Base-by-base conservation (phyloP, 2,797 vertebrate species). In the Myripristis murdjan region DNA sequence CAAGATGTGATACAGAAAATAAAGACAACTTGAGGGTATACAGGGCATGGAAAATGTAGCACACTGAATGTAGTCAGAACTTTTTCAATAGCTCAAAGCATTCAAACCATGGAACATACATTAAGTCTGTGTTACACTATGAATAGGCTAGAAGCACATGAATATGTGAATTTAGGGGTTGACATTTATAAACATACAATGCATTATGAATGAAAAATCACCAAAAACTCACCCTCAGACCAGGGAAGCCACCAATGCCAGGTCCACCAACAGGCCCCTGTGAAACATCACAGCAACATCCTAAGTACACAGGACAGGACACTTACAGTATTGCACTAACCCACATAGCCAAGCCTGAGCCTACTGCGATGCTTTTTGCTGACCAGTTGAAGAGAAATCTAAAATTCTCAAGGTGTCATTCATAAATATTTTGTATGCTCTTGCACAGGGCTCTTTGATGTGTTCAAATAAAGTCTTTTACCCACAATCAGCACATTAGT, bases 221-320 rank as follows among this genome's bases (percentile, higher is more conserved):
- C 51, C 48, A 24, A 49, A 52, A 86, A 96, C 97, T 98, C 85
- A 99, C 98, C 93, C 95, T 96, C 63, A 99, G 91, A 48, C 98
- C 98, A 73, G 97, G 96, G 91, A 99, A 99, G 59, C 98, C 98
- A 26, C 91, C 76, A 64, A 95, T 97, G 43, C 98, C 98, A 85
- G 82, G 64, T 61, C 94, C 95, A 86, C 98, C 98, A 87, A 96
- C 90, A 81, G 93, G 87, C 64, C 97, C 97, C 98, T 99, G 92
- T 61, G 80, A 94, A 93, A 91, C 80, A 89, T 70, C 85, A 87
- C 47, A 87, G 79, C 72, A 87, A 84, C 65, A 87, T 77, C 54
- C n/a, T 86, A 55, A 90, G 77, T 84, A 77, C 51, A 64, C 72
- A 82, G 71, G 69, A 85, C 57, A 77, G 44, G 44, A 83, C 35